Conservation (phyloP, 2,797 vertebrate genomes). For the Hirundo rustica region DNA sequence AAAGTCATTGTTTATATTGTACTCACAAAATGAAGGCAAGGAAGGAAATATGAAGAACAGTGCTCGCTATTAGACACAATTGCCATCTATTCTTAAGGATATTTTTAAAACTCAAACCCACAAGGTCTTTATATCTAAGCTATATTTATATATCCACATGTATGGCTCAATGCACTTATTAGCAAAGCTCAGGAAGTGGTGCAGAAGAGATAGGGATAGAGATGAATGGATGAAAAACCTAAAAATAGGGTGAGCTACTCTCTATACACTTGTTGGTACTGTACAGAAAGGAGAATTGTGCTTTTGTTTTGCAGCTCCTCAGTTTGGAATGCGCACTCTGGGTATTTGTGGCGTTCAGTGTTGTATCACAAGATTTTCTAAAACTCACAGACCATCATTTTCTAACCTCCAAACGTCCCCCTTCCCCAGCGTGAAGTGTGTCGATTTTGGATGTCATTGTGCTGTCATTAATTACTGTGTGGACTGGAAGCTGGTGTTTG, state of each 20-base stretch:
- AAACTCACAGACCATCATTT: not conserved
- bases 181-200: constrained; percentile 43
- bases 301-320: not conserved
- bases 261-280: not conserved
- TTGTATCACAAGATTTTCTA: not conserved
- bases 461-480: not conserved
- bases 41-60: constrained; percentile 49
- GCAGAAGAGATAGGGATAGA: constrained; percentile 19
- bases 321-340: not conserved
- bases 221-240: not conserved
- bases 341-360: not conserved
- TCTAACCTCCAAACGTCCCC: not conserved
- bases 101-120: constrained; percentile 30
- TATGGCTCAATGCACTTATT: constrained; percentile 19
- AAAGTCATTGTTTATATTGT: constrained; percentile 45
- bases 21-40: constrained; percentile 12
- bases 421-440: not conserved
- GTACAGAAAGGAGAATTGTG: not conserved
- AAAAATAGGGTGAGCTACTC: constrained; percentile 20
- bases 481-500: constrained; percentile 23
- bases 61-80: not conserved
- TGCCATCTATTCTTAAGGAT: constrained; percentile 37
- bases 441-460: not conserved
- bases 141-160: constrained; percentile 53
- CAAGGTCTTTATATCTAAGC: constrained; percentile 25